phyloP scores from a whole-genome alignment of 2,113 vertebrate species.

The Paratilapia polleni region DNA sequence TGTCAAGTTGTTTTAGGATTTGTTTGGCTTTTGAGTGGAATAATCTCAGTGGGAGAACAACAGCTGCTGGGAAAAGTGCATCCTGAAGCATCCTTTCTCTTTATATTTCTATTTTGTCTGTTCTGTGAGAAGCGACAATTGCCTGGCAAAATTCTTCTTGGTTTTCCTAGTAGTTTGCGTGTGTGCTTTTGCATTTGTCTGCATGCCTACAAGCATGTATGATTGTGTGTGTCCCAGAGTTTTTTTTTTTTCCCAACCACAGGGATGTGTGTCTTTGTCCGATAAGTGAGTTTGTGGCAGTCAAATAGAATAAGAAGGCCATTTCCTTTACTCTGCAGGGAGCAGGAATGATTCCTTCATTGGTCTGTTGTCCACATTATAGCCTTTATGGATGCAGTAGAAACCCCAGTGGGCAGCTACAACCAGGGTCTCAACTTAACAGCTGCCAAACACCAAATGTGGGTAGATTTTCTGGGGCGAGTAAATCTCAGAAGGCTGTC shows the following conservation, averaged over 20 bases:
- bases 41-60: slow-evolving; percentile 18
- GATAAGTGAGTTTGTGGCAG: slow-evolving; percentile 37
- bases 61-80: not conserved
- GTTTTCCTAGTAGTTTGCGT: not conserved
- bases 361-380: slow-evolving; percentile 30
- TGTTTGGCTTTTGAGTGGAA: slow-evolving; percentile 21
- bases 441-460: not conserved
- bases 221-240: not conserved
- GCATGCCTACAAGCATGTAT: not conserved
- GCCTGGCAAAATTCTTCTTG: not conserved
- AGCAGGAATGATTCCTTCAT: slow-evolving; percentile 53
- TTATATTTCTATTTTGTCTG: not conserved
- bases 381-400: not conserved
- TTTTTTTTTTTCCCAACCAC: not conserved
- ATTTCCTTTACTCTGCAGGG: slow-evolving; percentile 36
- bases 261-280: slow-evolving; percentile 16
- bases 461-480: not conserved
- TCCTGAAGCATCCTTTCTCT: slow-evolving; percentile 3
- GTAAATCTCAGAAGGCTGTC: not conserved
- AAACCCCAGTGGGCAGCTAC: not conserved
- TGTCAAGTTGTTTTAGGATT: slow-evolving; percentile 34
- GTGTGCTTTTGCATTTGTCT: not conserved
- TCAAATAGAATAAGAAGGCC: slow-evolving; percentile 34
- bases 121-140: not conserved
- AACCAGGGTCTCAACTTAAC: not conserved